Evolutionary conservation across 2,113 vertebrate genomes (phyloP).

Genomic region (Semnornis frantzii): DNA sequence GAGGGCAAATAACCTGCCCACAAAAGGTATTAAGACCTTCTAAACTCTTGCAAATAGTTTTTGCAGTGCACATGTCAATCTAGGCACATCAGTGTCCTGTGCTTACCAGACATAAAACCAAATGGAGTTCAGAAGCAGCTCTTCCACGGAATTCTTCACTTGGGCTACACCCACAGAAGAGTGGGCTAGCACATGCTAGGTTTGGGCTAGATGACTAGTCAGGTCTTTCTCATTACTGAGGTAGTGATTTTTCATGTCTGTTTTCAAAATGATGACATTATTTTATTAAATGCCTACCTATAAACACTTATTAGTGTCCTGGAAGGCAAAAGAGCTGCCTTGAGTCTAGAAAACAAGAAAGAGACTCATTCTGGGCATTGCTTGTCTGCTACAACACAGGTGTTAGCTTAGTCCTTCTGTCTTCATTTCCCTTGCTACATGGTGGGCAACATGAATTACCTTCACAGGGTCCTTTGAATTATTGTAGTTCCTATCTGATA

Average conservation of each 20-base stretch:
- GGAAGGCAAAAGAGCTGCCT: background rate
- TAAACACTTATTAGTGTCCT: background rate
- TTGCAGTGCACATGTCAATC: background rate
- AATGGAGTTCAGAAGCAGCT: background rate
- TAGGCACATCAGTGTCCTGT: background rate
- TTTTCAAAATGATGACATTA: background rate
- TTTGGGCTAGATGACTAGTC: background rate
- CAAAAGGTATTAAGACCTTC: background rate
- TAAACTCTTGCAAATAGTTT: background rate
- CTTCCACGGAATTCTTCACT: background rate
- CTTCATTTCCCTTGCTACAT: too few species aligned
- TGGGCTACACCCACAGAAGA: background rate
- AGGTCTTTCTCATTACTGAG: background rate
- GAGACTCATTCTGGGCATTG: background rate
- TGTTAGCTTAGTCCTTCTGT: too few species aligned
- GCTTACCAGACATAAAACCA: background rate
- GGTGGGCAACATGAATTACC: too few species aligned
- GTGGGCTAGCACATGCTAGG: background rate
- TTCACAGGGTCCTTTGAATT: too few species aligned
- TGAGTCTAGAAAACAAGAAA: background rate
- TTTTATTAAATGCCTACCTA: background rate
- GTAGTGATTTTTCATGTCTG: background rate
- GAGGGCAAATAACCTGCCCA: background rate
- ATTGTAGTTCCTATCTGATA: too few species aligned
- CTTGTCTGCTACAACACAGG: background rate